Percentiles rank a stretch among this genome's conserved stretches.
These are phyloP conservation scores for Pluvianellus socialis DNA, from an alignment of 2,113 vertebrate genomes.

Conservation along the genomic window DNA sequence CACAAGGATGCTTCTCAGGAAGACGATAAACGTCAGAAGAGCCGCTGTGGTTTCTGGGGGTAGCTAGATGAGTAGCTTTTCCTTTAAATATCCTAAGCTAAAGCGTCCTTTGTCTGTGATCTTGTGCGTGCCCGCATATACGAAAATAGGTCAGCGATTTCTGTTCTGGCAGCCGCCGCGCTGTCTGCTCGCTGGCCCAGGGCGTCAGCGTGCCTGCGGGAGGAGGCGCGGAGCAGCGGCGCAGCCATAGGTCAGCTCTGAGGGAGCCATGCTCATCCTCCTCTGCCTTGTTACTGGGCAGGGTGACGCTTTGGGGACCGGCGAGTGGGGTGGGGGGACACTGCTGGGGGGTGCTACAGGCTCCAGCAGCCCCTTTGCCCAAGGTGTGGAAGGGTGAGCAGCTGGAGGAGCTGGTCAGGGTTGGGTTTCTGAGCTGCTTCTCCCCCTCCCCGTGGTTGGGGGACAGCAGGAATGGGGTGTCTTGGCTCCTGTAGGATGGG, in stretches of 20 bases:
- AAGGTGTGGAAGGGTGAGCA: neutral
- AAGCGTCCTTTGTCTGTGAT: neutral
- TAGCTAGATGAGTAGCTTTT: neutral
- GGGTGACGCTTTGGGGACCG: rapidly evolving
- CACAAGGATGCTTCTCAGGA: neutral
- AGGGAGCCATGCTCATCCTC: neutral
- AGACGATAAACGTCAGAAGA: neutral
- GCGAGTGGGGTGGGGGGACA: rapidly evolving
- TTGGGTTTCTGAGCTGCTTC: neutral
- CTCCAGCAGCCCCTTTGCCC: neutral
- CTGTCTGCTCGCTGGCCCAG: neutral
- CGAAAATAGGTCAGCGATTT: conserved; percentile 44
- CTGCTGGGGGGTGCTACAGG: neutral
- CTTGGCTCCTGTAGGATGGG: rapidly evolving
- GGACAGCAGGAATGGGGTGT: neutral
- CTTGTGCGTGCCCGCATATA: neutral
- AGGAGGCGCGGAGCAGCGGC: neutral
- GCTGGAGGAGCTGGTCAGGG: no score
- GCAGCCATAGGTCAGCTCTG: neutral
- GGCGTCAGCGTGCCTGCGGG: neutral
- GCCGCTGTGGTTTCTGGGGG: neutral
- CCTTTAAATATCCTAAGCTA: conserved; percentile 31
- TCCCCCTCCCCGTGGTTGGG: rapidly evolving
- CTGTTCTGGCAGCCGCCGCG: neutral
- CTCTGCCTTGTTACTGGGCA: neutral